Conservation (phyloP, 2,888 invertebrate species). For the Trimorus sp. region DNA sequence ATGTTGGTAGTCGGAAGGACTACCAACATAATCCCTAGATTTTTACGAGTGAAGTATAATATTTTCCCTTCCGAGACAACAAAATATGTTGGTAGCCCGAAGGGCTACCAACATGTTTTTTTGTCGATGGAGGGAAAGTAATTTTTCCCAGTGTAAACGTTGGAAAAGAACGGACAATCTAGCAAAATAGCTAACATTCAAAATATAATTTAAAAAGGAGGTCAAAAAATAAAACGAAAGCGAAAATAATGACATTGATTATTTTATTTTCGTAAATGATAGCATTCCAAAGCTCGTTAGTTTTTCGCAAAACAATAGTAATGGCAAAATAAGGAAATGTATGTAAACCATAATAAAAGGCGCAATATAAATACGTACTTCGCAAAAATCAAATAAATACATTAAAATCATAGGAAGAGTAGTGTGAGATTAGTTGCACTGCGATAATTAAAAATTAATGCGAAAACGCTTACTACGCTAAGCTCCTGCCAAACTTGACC, state of each 20-base stretch:
- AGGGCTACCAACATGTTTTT: no score
- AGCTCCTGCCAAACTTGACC: conserved; percentile 48
- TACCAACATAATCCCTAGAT: no score
- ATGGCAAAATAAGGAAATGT: conserved; percentile 12
- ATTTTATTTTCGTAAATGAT: conserved; percentile 29
- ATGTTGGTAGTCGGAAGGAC: no score
- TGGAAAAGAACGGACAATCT: no score
- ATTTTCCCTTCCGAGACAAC: no score
- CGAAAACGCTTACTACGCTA: conserved; percentile 43
- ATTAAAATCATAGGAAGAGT: conserved; percentile 19
- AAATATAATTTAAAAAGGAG: conserved; percentile 1
- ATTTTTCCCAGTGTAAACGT: no score
- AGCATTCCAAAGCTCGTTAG: conserved; percentile 48
- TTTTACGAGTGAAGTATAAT: no score
- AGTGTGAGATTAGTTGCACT: conserved; percentile 8
- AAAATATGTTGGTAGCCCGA: no score
- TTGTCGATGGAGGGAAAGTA: no score
- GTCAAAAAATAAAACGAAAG: conserved; percentile 19
- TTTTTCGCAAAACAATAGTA: conserved; percentile 23
- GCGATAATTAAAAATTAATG: conserved; percentile 50
- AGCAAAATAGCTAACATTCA: no score
- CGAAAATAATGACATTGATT: conserved; percentile 23
- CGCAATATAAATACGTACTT: conserved; percentile 38
- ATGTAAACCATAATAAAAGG: conserved; percentile 8
- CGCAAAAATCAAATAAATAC: conserved; percentile 28